These are phyloP conservation scores for Brachypodius melanocephalos DNA, from an alignment of 2,113 vertebrate species.

Conservation along the genomic window DNA sequence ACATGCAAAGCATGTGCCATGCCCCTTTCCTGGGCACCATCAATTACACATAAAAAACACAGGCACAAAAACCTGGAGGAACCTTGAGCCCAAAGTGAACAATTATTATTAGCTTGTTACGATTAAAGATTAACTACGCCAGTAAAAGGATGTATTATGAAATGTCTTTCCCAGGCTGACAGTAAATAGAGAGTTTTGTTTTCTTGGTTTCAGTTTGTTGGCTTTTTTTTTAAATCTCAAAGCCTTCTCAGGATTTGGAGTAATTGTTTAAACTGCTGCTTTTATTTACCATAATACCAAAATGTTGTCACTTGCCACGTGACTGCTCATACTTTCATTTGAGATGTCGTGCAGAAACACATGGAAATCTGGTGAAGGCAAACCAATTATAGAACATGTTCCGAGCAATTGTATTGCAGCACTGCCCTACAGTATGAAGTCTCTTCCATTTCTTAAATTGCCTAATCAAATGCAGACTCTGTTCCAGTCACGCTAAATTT, in stretches of 20 bases:
- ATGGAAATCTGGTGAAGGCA: slow-evolving; percentile 63
- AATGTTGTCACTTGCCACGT: slow-evolving; percentile 28
- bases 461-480: slow-evolving; percentile 74
- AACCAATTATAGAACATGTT: slow-evolving; percentile 79
- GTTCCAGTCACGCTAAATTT: slow-evolving; percentile 80
- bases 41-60: background rate
- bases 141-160: slow-evolving; percentile 21
- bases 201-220: background rate
- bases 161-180: background rate
- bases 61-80: slow-evolving; percentile 21
- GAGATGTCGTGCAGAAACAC: slow-evolving; percentile 43
- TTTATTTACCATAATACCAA: slow-evolving; percentile 50
- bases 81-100: slow-evolving; percentile 17
- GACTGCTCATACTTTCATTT: slow-evolving; percentile 49
- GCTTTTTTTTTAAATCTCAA: background rate
- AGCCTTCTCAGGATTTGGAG: slow-evolving; percentile 5
- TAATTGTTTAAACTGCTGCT: slow-evolving; percentile 28
- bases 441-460: slow-evolving; percentile 70
- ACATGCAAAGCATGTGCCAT: slow-evolving; percentile 3
- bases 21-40: background rate
- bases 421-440: slow-evolving; percentile 73
- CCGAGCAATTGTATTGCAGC: slow-evolving; percentile 72
- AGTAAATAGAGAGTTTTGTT: slow-evolving; percentile 5
- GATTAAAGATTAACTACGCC: slow-evolving; percentile 31
- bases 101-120: slow-evolving; percentile 18